These are phyloP conservation scores for Stegana nigrithorax DNA, from an alignment of 2,888 invertebrate species.

Conservation along the genomic window DNA sequence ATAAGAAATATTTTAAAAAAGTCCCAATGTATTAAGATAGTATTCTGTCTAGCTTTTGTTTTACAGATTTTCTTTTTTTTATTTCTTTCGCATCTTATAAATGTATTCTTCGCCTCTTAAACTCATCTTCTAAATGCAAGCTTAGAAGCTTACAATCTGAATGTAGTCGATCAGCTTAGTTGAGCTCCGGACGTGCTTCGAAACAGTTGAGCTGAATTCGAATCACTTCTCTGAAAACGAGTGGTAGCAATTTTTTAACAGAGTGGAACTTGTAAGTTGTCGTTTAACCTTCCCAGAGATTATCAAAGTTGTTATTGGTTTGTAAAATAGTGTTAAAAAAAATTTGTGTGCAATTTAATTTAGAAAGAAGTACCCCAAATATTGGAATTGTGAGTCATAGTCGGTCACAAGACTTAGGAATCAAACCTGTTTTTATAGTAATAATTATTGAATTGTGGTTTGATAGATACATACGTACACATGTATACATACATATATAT, in stretches of 20 bases:
- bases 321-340: neutral
- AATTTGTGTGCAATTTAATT: neutral
- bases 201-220: neutral
- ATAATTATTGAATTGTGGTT: neutral
- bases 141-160: neutral
- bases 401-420: too few species aligned
- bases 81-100: too few species aligned
- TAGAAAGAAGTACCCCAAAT: too few species aligned
- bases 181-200: neutral
- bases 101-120: too few species aligned
- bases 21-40: too few species aligned
- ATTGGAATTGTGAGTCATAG: too few species aligned
- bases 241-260: too few species aligned
- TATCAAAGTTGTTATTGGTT: neutral
- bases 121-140: neutral
- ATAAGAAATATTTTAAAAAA: too few species aligned
- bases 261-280: too few species aligned
- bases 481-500: neutral
- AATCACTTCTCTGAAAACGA: neutral
- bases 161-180: neutral
- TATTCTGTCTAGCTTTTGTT: too few species aligned
- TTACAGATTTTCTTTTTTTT: too few species aligned
- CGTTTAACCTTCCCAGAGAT: neutral
- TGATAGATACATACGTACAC: neutral
- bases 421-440: neutral